phyloP scores from a whole-genome alignment of 2,888 invertebrate genomes.

The Fragum sueziense region DNA sequence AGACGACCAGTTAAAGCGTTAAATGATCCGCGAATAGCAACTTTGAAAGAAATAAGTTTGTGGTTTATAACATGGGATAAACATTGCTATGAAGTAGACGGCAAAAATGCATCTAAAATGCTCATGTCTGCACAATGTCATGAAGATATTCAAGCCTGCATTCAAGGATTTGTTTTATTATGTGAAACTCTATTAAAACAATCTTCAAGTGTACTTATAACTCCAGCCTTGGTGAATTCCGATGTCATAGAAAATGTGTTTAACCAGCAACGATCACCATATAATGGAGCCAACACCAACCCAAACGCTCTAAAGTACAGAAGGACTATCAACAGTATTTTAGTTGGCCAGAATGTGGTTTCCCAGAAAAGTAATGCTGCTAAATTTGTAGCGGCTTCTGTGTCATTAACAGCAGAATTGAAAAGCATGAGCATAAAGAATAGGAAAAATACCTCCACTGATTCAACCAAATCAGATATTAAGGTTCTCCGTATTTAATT shows the following conservation, averaged over 20 bases:
- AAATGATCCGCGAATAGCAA: neutral
- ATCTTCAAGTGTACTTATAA: neutral
- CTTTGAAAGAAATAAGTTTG: neutral
- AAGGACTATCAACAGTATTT: conserved; percentile 28
- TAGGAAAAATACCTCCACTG: too few relatives aligned
- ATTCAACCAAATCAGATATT: too few relatives aligned
- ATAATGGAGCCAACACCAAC: conserved; percentile 38
- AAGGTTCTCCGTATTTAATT: too few relatives aligned
- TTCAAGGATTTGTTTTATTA: neutral
- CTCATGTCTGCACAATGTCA: conserved; percentile 12
- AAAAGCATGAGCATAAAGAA: too few relatives aligned
- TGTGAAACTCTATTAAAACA: neutral
- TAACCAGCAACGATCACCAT: conserved; percentile 24
- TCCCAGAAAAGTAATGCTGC: conserved; percentile 34
- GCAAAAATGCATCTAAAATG: neutral
- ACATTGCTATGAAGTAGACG: neutral
- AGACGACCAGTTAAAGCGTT: conserved; percentile 13
- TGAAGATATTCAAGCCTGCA: conserved; percentile 16
- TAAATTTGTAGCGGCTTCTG: neutral
- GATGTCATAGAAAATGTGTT: conserved; percentile 26
- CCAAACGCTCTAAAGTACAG: conserved; percentile 36
- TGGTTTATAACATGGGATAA: conserved; percentile 14
- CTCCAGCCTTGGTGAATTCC: conserved; percentile 11
- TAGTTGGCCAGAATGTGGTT: conserved; percentile 35
- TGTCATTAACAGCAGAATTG: neutral